A percentile compares a stretch with the other conserved stretches of the same genome.
These are phyloP conservation scores for Lissocephala sabroskyi DNA, from an alignment of 2,888 invertebrate genomes.

Conservation along the genomic window DNA sequence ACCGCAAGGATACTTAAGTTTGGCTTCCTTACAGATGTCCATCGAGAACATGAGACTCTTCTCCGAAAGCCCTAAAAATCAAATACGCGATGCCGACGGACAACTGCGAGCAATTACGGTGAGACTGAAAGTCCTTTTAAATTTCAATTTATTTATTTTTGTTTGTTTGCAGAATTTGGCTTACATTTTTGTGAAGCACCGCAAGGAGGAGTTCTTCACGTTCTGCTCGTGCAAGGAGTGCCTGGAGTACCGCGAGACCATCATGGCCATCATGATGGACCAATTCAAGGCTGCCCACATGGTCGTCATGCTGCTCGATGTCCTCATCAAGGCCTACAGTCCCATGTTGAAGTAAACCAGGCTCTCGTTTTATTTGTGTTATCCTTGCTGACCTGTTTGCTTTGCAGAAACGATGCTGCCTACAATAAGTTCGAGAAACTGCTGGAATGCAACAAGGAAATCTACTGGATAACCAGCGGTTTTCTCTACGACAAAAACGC, in stretches of 20 bases:
- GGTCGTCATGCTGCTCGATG: conserved; percentile 69
- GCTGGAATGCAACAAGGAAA: conserved; percentile 66
- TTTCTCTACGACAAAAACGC: conserved; percentile 68
- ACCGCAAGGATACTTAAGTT: background rate
- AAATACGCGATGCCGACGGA: conserved; percentile 50
- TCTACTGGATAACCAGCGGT: conserved; percentile 70
- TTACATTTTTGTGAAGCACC: conserved; percentile 67
- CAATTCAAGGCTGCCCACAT: conserved; percentile 70
- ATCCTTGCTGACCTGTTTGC: no score
- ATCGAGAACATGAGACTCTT: conserved; percentile 52
- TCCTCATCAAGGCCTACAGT: conserved; percentile 68
- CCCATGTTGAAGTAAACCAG: conserved; percentile 66
- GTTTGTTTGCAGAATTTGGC: conserved; percentile 67
- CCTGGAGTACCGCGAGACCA: conserved; percentile 70
- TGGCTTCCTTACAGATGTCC: conserved; percentile 35
- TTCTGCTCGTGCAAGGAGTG: conserved; percentile 70
- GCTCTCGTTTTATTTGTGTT: no score
- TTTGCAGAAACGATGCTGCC: conserved; percentile 64
- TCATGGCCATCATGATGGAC: conserved; percentile 70
- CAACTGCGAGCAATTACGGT: conserved; percentile 61
- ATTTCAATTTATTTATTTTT: no score
- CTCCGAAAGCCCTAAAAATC: conserved; percentile 53
- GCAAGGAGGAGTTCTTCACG: conserved; percentile 68
- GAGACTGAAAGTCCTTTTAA: conserved; percentile 21
- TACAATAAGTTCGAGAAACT: conserved; percentile 68